Evolutionary conservation across 2,888 invertebrate genomes (phyloP).

Genomic region (Cheilosia vulpina): DNA sequence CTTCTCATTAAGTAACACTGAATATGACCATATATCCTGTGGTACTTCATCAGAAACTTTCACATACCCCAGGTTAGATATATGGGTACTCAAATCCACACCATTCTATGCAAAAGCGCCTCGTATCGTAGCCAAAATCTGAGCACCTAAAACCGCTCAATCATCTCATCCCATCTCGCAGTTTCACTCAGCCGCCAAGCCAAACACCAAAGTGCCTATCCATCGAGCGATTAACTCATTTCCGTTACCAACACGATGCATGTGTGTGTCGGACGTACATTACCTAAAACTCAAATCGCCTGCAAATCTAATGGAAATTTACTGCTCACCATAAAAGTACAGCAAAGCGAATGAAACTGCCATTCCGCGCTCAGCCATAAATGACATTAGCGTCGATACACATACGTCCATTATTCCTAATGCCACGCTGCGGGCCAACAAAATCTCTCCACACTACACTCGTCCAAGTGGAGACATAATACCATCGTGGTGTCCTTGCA

Average conservation of each 20-base stretch:
- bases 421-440: constrained; percentile 35
- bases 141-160: too few relatives aligned
- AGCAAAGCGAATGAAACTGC: constrained; percentile 12
- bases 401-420: constrained; percentile 43
- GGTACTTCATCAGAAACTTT: too few relatives aligned
- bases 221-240: too few relatives aligned
- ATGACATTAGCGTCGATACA: constrained; percentile 58
- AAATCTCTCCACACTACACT: constrained; percentile 35
- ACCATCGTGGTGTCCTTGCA: constrained; percentile 44
- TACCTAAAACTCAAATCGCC: constrained; percentile 54
- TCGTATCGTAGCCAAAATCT: too few relatives aligned
- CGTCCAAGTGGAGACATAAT: constrained; percentile 41
- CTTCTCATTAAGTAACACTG: too few relatives aligned
- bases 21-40: too few relatives aligned
- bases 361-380: constrained; percentile 56
- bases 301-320: constrained; percentile 61
- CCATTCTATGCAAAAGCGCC: too few relatives aligned
- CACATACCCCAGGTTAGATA: too few relatives aligned
- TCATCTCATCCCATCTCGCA: too few relatives aligned
- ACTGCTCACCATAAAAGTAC: constrained; percentile 56
- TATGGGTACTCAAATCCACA: too few relatives aligned
- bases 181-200: too few relatives aligned
- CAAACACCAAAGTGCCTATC: too few relatives aligned
- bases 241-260: not conserved
- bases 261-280: not conserved